phyloP scores from a whole-genome alignment of 1,140 invertebrate species.

The Drosophila tropicalis region DNA sequence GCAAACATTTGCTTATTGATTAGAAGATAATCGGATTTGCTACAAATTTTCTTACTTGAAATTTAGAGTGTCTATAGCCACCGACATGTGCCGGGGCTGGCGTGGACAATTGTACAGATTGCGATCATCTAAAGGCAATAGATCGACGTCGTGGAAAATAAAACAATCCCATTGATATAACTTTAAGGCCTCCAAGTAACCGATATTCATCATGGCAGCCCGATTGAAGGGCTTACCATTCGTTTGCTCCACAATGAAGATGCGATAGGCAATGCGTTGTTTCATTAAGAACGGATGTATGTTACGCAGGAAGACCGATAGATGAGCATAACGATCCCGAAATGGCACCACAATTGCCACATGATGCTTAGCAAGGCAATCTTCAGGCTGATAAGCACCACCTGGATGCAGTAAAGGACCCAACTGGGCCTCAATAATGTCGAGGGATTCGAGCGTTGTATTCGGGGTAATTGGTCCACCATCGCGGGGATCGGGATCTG shows the following conservation, averaged over 20 bases:
- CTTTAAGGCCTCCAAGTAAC: constrained; percentile 93
- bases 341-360: constrained; percentile 95
- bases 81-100: constrained; percentile 97
- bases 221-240: constrained; percentile 92
- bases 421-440: constrained; percentile 82
- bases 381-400: constrained; percentile 89
- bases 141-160: constrained; percentile 98
- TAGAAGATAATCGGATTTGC: background rate
- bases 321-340: constrained; percentile 92
- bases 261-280: constrained; percentile 96
- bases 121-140: constrained; percentile 95
- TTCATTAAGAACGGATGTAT: constrained; percentile 95
- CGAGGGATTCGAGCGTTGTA: constrained; percentile 83
- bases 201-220: constrained; percentile 97
- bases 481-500: constrained; percentile 71
- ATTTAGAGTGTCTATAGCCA: constrained; percentile 94
- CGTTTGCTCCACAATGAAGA: constrained; percentile 97
- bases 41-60: constrained; percentile 87
- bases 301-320: constrained; percentile 92
- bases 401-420: constrained; percentile 86
- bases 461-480: constrained; percentile 83
- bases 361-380: constrained; percentile 89
- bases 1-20: background rate
- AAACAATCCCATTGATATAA: constrained; percentile 93
- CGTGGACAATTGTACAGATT: constrained; percentile 96